Conservation (phyloP, 2,797 vertebrate species). For the Argyrosomus regius region DNA sequence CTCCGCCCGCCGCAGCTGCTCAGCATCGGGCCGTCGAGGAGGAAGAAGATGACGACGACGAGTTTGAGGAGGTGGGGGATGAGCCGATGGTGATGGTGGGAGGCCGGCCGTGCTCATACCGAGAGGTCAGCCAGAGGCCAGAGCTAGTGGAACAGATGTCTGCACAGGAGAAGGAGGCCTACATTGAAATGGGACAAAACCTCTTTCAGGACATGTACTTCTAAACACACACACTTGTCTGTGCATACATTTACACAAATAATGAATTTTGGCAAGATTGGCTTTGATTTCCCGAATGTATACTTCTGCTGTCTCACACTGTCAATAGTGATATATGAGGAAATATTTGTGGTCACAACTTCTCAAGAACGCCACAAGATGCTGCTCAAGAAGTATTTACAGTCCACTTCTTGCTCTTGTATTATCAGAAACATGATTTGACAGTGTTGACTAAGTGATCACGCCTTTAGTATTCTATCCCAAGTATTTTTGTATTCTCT, state of each 20-base stretch:
- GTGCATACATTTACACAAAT: neutral
- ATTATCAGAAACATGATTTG: constrained; percentile 11
- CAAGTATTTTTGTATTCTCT: constrained; percentile 47
- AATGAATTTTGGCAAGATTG: neutral
- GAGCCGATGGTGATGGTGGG: constrained; percentile 93
- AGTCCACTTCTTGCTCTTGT: neutral
- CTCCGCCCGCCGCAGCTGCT: constrained; percentile 50
- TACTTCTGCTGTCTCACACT: neutral
- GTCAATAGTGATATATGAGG: constrained; percentile 1
- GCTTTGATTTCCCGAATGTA: neutral
- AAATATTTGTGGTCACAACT: constrained; percentile 1
- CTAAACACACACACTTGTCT: constrained; percentile 56
- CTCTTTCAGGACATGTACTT: constrained; percentile 96
- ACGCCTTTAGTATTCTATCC: constrained; percentile 45
- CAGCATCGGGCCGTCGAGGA: constrained; percentile 65
- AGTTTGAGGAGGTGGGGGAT: constrained; percentile 95
- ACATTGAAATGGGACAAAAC: constrained; percentile 96
- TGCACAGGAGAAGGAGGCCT: constrained; percentile 94
- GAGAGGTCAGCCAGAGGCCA: constrained; percentile 94
- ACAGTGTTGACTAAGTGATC: constrained; percentile 47
- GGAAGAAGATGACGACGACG: constrained; percentile 92
- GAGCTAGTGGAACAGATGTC: constrained; percentile 98
- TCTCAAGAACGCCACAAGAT: constrained; percentile 9
- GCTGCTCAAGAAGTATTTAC: constrained; percentile 49
- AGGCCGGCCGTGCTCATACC: constrained; percentile 89